phyloP scores from a whole-genome alignment of 2,797 vertebrate genomes.

The Aplochiton taeniatus region DNA sequence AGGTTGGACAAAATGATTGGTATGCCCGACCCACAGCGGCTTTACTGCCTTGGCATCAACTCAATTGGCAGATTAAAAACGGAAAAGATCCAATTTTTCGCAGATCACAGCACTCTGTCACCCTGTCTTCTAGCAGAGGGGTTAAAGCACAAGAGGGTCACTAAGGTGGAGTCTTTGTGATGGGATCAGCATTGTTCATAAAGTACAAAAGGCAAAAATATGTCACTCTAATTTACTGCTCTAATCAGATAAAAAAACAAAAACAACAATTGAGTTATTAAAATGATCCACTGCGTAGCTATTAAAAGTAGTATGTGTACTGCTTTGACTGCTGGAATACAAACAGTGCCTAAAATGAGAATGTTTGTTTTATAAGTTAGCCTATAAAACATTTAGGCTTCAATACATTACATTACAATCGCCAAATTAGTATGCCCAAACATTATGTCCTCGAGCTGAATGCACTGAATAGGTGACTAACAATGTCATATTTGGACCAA shows the following conservation, averaged over 20 bases:
- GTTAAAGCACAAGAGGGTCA: conserved; percentile 44
- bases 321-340: too few relatives aligned
- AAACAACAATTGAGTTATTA: conserved; percentile 15
- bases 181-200: conserved; percentile 19
- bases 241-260: conserved; percentile 42
- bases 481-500: conserved; percentile 1
- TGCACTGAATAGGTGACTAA: neutral
- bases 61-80: conserved; percentile 73
- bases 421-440: too few relatives aligned
- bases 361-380: too few relatives aligned
- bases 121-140: conserved; percentile 41
- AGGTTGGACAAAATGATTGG: conserved; percentile 66
- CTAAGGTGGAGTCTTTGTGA: conserved; percentile 28
- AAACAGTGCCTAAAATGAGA: too few relatives aligned
- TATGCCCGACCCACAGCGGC: conserved; percentile 28
- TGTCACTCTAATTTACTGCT: conserved; percentile 25
- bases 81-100: conserved; percentile 61
- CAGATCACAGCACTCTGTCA: conserved; percentile 55
- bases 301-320: too few relatives aligned
- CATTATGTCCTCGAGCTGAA: neutral
- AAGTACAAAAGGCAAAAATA: neutral
- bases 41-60: conserved; percentile 57
- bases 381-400: too few relatives aligned
- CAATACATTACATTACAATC: too few relatives aligned
- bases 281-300: conserved; percentile 31